Evolutionary conservation across 2,797 vertebrate genomes (phyloP), one percentile per base, ranked within the genome.

Genomic region (Lerista edwardsae): DNA sequence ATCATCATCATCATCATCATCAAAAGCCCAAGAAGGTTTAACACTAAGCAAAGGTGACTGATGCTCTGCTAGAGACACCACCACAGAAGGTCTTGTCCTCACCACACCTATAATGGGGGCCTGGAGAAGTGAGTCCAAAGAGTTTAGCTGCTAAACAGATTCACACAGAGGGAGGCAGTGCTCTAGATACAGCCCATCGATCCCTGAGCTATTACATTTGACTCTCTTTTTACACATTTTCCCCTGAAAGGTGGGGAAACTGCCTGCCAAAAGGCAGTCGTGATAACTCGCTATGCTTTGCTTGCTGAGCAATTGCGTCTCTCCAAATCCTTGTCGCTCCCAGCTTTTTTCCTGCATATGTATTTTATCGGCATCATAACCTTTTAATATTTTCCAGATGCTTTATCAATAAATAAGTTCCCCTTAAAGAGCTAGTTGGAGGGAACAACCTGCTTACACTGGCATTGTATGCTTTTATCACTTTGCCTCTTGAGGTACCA

Each of bases 391-490:
- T 80, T 84, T 91, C 79, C 23, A 44, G 74, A 62, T 87, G 76
- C 85, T 87, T 90, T 88, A 89, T 44, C 65, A 75, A 68, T 84
- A 91, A 91, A 89, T 80, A 86, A 84, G 76, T 89, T 17, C 39
- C 29, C 84, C 44, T 71, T 84, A 84, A 93, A 86, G 80, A 85
- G 5, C 62, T 84, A 68, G 27, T 81, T 79, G 75, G 34, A 80
- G 3, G 79, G 76, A 91, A 79, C 9, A 88, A 51, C 17, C n/a
- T 67, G 68, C 78, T 88, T 85, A 85, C 71, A 85, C 14, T 84
- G 61, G 47, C 59, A 68, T 34, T 87, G 27, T 79, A 84, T 81
- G 29, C 87, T 80, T 88, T 89, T 76, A 90, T 87, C 88, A 65
- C n/a, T 80, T 91, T 88, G 25, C 84, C 9, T 90, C 82, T 47